A percentile compares a stretch with the other conserved stretches of the same genome.
Conservation (phyloP, 2,797 vertebrate species). For the Poecile montanus region DNA sequence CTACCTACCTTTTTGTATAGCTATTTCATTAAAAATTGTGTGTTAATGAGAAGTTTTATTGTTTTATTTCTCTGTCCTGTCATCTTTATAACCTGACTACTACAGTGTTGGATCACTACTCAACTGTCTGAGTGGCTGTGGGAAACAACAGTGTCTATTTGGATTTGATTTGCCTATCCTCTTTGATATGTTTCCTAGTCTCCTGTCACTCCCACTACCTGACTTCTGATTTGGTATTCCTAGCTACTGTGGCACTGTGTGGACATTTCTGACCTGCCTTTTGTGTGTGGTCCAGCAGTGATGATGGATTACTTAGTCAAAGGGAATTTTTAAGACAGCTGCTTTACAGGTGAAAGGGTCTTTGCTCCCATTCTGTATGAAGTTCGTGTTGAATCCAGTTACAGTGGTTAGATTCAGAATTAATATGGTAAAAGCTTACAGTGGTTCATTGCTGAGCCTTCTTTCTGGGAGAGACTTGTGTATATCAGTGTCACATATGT, state of each 20-base stretch:
- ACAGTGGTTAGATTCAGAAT: rapidly evolving
- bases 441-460: background rate
- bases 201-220: background rate
- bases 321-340: background rate
- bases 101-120: background rate
- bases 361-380: background rate
- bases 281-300: background rate
- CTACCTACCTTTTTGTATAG: background rate
- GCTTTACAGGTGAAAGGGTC: background rate
- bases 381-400: background rate
- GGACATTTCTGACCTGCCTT: background rate
- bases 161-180: background rate
- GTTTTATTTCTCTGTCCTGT: background rate
- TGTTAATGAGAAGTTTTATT: background rate
- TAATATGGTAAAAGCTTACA: background rate
- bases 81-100: background rate
- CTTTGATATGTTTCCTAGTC: background rate
- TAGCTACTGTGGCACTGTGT: background rate
- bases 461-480: background rate
- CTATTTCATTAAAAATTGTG: background rate
- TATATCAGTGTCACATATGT: background rate
- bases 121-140: background rate
- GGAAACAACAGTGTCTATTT: background rate
- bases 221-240: background rate
- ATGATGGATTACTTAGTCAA: background rate